Percentiles rank a stretch among this genome's conserved stretches.
phyloP scores from a whole-genome alignment of 2,797 vertebrate genomes.

The Tauraco hartlaubi region DNA sequence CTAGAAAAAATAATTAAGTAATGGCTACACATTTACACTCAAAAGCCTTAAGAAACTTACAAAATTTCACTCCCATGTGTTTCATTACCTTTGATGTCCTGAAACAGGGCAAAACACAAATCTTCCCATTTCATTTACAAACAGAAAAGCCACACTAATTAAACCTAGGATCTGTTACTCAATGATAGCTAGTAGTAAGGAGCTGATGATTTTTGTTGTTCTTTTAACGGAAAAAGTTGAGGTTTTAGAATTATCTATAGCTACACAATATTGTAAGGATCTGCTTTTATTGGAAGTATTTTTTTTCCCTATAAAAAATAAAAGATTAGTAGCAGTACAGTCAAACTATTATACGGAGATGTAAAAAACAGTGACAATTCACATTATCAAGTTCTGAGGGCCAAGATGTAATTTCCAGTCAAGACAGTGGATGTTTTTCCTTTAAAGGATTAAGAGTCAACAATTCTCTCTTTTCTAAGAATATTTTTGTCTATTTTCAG shows the following conservation, averaged over 20 bases:
- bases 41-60: not conserved
- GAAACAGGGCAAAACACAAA: not conserved
- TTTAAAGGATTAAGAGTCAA: not conserved
- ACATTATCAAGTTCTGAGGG: not conserved
- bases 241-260: not conserved
- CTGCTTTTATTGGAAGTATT: not conserved
- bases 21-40: not conserved
- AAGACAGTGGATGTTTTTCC: not conserved
- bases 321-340: not conserved
- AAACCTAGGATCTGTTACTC: not conserved
- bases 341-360: not conserved
- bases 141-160: not conserved
- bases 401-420: not conserved
- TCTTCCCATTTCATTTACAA: not conserved
- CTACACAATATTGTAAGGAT: not conserved
- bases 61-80: not conserved
- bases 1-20: slow-evolving; percentile 26
- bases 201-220: not conserved
- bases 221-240: not conserved
- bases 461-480: not conserved
- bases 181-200: not conserved
- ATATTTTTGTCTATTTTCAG: not conserved
- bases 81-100: not conserved
- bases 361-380: not conserved
- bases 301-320: not conserved